phyloP scores from a whole-genome alignment of 1,140 invertebrate species.

The Drosophila truncata region DNA sequence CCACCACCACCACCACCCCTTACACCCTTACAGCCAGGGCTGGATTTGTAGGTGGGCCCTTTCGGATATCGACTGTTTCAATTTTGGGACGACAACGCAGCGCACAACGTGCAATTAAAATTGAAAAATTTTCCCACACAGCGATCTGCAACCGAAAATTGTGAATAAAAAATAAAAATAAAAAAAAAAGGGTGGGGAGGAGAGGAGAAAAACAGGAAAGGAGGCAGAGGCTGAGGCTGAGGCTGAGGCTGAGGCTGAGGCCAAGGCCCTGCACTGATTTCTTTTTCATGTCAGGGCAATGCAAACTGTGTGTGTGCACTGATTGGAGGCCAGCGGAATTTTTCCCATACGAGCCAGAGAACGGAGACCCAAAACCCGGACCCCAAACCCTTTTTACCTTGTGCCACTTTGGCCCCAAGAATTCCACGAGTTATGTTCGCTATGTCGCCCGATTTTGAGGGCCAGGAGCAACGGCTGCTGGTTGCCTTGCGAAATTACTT shows the following conservation, averaged over 20 bases:
- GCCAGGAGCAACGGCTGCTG: neutral
- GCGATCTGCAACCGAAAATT: constrained; percentile 59
- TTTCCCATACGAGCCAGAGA: constrained; percentile 66
- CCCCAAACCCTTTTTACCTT: constrained; percentile 64
- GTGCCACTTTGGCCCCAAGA: constrained; percentile 77
- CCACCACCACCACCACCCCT: constrained; percentile 10
- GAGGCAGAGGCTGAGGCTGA: too few relatives aligned
- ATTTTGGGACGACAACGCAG: constrained; percentile 54
- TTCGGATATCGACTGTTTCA: constrained; percentile 50
- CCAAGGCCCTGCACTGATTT: constrained; percentile 69
- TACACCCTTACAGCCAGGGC: constrained; percentile 13
- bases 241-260: too few relatives aligned
- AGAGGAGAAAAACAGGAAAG: neutral
- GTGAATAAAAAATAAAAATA: constrained; percentile 33
- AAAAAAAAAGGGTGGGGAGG: neutral
- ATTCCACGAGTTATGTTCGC: constrained; percentile 75
- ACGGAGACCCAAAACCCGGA: neutral
- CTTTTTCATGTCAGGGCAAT: constrained; percentile 81
- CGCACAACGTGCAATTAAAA: constrained; percentile 78
- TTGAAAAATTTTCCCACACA: constrained; percentile 84
- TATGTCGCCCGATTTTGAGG: constrained; percentile 60
- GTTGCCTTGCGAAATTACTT: constrained; percentile 66
- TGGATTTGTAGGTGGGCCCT: constrained; percentile 52
- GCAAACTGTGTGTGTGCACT: constrained; percentile 76
- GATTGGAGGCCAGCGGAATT: constrained; percentile 81